These are phyloP conservation scores for Paratrypauchen microcephalus DNA, from an alignment of 2,797 vertebrate species.

Conservation along the genomic window DNA sequence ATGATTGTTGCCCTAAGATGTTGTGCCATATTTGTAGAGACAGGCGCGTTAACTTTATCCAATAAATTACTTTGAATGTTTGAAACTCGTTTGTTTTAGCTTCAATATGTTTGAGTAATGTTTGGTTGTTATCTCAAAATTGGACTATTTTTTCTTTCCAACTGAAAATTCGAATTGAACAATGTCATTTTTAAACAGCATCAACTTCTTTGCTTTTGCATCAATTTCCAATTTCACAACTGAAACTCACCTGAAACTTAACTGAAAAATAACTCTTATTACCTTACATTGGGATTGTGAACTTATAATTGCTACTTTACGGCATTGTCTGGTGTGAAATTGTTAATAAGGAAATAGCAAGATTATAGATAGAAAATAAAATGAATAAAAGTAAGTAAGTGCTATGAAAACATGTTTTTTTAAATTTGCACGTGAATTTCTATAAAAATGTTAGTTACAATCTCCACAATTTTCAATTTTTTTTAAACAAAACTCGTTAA, in stretches of 20 bases:
- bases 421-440: neutral
- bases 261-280: neutral
- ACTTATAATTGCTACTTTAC: neutral
- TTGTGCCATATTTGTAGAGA: neutral
- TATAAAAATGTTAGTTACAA: too few relatives aligned
- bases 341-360: neutral
- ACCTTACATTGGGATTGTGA: neutral
- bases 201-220: neutral
- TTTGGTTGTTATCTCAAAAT: neutral
- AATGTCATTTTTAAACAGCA: neutral
- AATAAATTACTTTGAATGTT: neutral
- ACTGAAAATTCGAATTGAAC: neutral
- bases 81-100: neutral
- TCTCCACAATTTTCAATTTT: too few relatives aligned
- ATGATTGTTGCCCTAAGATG: neutral
- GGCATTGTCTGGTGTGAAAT: neutral
- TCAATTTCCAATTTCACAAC: neutral
- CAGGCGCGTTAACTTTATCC: neutral
- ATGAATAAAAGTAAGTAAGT: too few relatives aligned
- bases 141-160: neutral
- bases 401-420: neutral
- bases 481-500: too few relatives aligned
- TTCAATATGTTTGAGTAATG: neutral
- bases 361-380: neutral
- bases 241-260: neutral